Conservation (phyloP, 2,113 vertebrate genomes). For the Pycnonotus jocosus region DNA sequence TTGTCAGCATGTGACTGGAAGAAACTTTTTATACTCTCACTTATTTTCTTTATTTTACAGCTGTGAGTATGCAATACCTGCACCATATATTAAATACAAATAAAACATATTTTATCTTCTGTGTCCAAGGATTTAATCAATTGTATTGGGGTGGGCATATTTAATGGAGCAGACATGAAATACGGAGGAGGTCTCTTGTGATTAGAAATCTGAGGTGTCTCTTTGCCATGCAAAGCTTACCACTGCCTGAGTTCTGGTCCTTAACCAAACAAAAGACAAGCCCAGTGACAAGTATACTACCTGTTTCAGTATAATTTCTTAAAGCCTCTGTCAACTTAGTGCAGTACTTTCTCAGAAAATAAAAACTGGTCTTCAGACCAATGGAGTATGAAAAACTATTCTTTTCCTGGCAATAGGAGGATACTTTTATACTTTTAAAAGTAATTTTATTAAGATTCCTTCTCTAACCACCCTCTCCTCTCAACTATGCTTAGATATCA, state of each 20-base stretch:
- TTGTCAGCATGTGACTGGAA: background rate
- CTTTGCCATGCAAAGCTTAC: background rate
- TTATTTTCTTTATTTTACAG: background rate
- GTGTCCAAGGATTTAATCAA: background rate
- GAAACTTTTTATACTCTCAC: background rate
- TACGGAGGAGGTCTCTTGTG: background rate
- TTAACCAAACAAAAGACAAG: background rate
- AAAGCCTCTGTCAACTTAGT: background rate
- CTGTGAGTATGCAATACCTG: background rate
- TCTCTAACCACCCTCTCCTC: background rate
- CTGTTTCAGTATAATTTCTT: background rate
- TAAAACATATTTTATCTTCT: background rate
- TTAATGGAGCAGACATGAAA: background rate
- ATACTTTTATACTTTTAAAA: background rate
- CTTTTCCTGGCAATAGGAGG: background rate
- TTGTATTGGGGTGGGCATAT: background rate
- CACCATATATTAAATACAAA: background rate
- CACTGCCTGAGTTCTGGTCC: background rate
- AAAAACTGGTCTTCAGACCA: background rate
- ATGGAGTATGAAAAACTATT: background rate
- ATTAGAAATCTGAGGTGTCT: background rate
- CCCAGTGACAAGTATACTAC: background rate
- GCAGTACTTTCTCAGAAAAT: background rate
- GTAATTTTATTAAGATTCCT: background rate
- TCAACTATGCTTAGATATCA: background rate